Evolutionary conservation across 2,113 vertebrate genomes (phyloP).

Genomic region (Austrofundulus limnaeus): DNA sequence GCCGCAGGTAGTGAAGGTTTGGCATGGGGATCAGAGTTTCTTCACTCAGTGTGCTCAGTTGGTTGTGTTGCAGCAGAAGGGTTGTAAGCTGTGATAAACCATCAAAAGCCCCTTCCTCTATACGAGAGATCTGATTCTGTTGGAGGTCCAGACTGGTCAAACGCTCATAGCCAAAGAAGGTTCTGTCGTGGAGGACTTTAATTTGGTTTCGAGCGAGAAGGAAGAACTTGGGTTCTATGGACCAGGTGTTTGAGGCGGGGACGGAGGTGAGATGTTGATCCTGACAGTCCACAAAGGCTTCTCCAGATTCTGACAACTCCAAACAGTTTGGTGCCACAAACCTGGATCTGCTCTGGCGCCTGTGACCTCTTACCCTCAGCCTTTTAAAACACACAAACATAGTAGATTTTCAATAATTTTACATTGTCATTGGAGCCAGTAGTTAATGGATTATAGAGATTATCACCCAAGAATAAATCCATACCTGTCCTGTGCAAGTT

Average conservation of each 20-base stretch:
- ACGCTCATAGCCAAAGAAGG: conserved; percentile 60
- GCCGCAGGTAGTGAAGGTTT: conserved; percentile 85
- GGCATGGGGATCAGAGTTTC: conserved; percentile 87
- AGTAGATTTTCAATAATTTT: not conserved
- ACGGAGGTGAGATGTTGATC: conserved; percentile 82
- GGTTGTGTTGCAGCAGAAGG: conserved; percentile 93
- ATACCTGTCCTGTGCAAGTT: conserved; percentile 58
- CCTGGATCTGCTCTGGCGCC: conserved; percentile 68
- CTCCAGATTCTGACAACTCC: conserved; percentile 82
- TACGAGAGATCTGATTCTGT: conserved; percentile 89
- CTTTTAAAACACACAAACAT: conserved; percentile 7
- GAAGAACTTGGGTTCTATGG: conserved; percentile 86
- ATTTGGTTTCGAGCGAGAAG: conserved; percentile 90
- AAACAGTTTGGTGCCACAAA: conserved; percentile 76
- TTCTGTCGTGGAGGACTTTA: conserved; percentile 57
- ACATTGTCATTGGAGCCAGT: not conserved
- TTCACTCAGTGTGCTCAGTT: conserved; percentile 83
- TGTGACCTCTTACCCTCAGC: not conserved
- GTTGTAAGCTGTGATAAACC: conserved; percentile 87
- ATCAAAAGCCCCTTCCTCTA: conserved; percentile 86
- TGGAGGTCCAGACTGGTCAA: conserved; percentile 92
- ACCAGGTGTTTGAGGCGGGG: conserved; percentile 78
- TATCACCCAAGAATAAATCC: not conserved
- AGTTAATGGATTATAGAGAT: not conserved
- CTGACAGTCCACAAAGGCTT: conserved; percentile 90